Base-by-base conservation (phyloP, 1,140 invertebrate genomes). In the Brachionus calyciflorus region DNA sequence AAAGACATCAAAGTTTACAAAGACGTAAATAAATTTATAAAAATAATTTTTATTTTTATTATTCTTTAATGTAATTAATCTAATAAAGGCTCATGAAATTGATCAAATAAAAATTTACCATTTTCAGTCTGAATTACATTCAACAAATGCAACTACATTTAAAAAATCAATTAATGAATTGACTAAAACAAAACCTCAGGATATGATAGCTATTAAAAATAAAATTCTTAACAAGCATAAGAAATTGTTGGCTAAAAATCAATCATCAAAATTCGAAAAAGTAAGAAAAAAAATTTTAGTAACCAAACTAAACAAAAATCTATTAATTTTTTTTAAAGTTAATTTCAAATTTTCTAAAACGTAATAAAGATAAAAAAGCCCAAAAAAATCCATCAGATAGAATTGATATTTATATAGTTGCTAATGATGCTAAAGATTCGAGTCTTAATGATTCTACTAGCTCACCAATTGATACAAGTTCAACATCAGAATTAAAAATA, bases 1-100 rank as follows among this genome's bases (percentile, higher is more conserved):
- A 77, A 78, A 33, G 41, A 57, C 17, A 60, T 57, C 2, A 40
- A 49, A 12, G 17, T 73, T 37, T 73, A 55, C 19, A 49, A n/a
- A 73, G 69, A 73, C 7, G 69, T 73, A n/a, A n/a, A n/a, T n/a
- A n/a, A n/a, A n/a, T n/a, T n/a, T n/a, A n/a, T n/a, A n/a, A n/a
- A n/a, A n/a, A n/a, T n/a, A n/a, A n/a, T n/a, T n/a, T n/a, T n/a
- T n/a, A n/a, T n/a, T n/a, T n/a, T n/a, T n/a, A n/a, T n/a, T n/a
- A n/a, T n/a, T n/a, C n/a, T 69, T 69, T n/a, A 51, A 19, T 49
- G 14, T 30, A 69, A 69, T 17, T n/a, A 30, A 24, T 24, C 4
- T 17, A 14, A 4, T 55, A 55, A 57, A 76, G 53, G 73, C 73
- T 2, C 6, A 57, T 9, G 73, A 76, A 48, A 26, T 76, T 12